Evolutionary conservation across 2,888 invertebrate species (phyloP), one percentile per base, ranked within the genome.

Genomic region (Plagodis pulveraria): DNA sequence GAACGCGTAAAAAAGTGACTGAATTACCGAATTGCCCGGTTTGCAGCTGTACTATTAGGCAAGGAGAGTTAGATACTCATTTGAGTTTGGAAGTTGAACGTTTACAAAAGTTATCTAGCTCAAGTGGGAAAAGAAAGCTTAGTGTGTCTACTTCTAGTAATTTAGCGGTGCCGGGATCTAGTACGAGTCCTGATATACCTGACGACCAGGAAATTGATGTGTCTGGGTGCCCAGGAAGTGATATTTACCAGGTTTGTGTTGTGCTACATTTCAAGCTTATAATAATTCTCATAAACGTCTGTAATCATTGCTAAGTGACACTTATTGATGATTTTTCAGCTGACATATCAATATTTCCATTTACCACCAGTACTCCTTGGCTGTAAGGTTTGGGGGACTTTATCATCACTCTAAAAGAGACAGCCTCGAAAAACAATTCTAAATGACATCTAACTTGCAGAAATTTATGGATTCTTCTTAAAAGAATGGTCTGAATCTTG

Each of bases 1-100:
- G 95, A 67, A 94, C 89, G 74, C 92, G 95, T 59, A 94, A 93
- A 73, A 94, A 94, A 82, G 94, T 94, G 58, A 82, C 93, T 6
- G 96, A 96, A 75, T 94, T 96, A 10, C 94, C 94, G n/a, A 96
- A 94, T 81, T 98, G 98, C 83, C 98, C 98, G 0, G 96, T 97
- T 0, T 98, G 98, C 83, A 96, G 98, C 65, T 95, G 96, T 62
- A 97, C 97, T 4, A 94, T 98, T 45, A 93, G 97, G 49, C 94
- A 95, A 2, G 95, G 96, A 1, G 98, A 98, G 83, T 91, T 98
- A n/a, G 97, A 97, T 70, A 93, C 95, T 34, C 98, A 98, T 87
- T 95, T 97, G 67, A 89, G 94, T 49, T 93, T 96, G 63, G 98
- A 98, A 89, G 93, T 98, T 66, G 91, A 91, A 8, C 79, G 86